Percentiles rank a stretch among this genome's conserved stretches.
Conservation (phyloP, 2,888 invertebrate species). For the Polydesmus complanatus region DNA sequence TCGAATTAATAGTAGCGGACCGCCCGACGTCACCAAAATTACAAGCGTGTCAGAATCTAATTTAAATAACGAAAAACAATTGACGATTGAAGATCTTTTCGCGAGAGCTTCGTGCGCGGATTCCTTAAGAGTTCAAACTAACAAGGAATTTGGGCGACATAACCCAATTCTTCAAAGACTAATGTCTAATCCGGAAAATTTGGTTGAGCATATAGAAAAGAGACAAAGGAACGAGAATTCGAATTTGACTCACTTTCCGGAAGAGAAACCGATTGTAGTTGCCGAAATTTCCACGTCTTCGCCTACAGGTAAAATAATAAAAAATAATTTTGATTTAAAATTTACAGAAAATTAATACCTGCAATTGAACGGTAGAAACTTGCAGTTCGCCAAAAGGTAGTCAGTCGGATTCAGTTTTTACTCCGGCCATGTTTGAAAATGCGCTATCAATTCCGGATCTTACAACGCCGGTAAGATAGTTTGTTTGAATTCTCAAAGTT, state of each 20-base stretch:
- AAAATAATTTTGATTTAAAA: not conserved
- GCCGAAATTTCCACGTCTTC: not conserved
- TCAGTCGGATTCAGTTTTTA: slow-evolving; percentile 1
- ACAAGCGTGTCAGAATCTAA: not conserved
- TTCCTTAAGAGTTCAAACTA: not conserved
- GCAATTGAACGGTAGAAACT: too few relatives aligned
- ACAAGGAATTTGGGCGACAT: slow-evolving; percentile 1
- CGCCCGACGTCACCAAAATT: slow-evolving; percentile 16
- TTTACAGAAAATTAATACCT: too few relatives aligned
- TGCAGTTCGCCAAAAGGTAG: not conserved
- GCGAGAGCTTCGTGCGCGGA: slow-evolving; percentile 18
- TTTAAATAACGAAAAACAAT: slow-evolving; percentile 12
- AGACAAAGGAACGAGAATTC: slow-evolving; percentile 42
- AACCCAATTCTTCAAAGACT: slow-evolving; percentile 49
- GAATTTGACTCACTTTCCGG: slow-evolving; percentile 13
- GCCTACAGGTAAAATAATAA: not conserved
- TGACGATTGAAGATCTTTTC: slow-evolving; percentile 21
- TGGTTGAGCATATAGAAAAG: slow-evolving; percentile 76
- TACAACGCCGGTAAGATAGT: not conserved
- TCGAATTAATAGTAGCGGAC: slow-evolving; percentile 10
- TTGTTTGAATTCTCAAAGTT: not conserved
- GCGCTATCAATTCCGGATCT: not conserved
- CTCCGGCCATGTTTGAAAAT: slow-evolving; percentile 10
- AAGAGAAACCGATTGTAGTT: slow-evolving; percentile 16
- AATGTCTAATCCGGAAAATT: slow-evolving; percentile 69